Conservation (phyloP, 2,797 vertebrate genomes). For the Eutrigla gurnardus region DNA sequence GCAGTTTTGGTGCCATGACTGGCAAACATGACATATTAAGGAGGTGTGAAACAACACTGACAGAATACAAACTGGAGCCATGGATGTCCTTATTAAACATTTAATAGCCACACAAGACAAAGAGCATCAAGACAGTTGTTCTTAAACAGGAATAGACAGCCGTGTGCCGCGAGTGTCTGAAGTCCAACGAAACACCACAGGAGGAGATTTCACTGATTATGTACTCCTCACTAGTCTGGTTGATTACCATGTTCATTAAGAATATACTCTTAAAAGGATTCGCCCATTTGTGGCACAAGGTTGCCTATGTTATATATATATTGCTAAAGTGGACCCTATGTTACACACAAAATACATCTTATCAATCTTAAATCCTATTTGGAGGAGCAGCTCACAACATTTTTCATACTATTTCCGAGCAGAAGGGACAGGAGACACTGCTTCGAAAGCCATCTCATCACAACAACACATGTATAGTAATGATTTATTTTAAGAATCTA, state of each 20-base stretch:
- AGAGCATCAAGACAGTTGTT: conserved; percentile 47
- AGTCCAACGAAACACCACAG: conserved; percentile 27
- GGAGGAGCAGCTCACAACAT: conserved; percentile 33
- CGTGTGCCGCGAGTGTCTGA: not conserved
- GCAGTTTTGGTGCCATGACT: not conserved
- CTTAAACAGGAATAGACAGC: conserved; percentile 37
- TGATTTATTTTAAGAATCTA: conserved; percentile 1
- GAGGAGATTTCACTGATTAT: conserved; percentile 25
- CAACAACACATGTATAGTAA: conserved; percentile 44
- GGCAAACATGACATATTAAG: not conserved
- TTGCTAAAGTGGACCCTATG: conserved; percentile 46
- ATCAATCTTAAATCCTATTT: conserved; percentile 41
- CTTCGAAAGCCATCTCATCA: conserved; percentile 39
- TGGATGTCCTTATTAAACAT: conserved; percentile 50
- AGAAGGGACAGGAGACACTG: conserved; percentile 38
- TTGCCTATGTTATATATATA: conserved; percentile 15
- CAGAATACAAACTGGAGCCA: conserved; percentile 35
- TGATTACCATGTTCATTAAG: conserved; percentile 16
- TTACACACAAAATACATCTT: conserved; percentile 55
- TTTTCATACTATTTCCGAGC: conserved; percentile 34
- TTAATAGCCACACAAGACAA: conserved; percentile 67
- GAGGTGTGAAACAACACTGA: not conserved
- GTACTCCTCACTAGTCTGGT: conserved; percentile 11
- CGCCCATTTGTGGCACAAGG: conserved; percentile 21
- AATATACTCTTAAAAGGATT: conserved; percentile 19